Percentiles rank a stretch among this genome's conserved stretches.
Conservation (phyloP, 1,140 invertebrate species). For the Archivesica marissinica region DNA sequence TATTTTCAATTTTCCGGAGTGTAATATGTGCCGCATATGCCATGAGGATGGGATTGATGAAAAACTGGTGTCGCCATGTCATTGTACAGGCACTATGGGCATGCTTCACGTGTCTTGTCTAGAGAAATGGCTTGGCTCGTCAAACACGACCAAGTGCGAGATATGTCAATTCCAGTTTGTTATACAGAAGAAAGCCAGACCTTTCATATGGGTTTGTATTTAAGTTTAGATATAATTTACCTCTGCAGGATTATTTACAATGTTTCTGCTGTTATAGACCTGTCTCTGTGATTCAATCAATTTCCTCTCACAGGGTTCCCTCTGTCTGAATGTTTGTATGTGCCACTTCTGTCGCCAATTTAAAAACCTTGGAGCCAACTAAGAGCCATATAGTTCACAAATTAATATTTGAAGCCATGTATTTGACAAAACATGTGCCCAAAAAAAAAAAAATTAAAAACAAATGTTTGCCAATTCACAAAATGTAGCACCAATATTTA, state of each 20-base stretch:
- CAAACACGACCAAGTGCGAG: conserved; percentile 86
- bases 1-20: conserved; percentile 28
- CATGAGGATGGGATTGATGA: conserved; percentile 85
- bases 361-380: too few relatives aligned
- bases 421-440: too few relatives aligned
- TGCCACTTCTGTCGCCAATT: too few relatives aligned
- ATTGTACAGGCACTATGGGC: conserved; percentile 88
- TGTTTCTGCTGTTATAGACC: background rate
- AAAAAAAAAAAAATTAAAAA: too few relatives aligned
- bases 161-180: conserved; percentile 86
- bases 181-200: conserved; percentile 79
- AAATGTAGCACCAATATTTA: too few relatives aligned
- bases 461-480: too few relatives aligned
- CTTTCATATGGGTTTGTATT: conserved; percentile 81
- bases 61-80: conserved; percentile 86
- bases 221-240: background rate
- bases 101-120: conserved; percentile 88
- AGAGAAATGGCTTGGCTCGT: conserved; percentile 88
- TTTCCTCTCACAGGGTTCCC: too few relatives aligned
- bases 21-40: conserved; percentile 81
- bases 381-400: too few relatives aligned
- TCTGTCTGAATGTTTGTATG: too few relatives aligned
- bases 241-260: background rate
- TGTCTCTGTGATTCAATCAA: too few relatives aligned
- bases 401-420: too few relatives aligned